Evolutionary conservation across 2,113 vertebrate species (phyloP), one percentile per base, ranked within the genome.

Genomic region (Origma solitaria): DNA sequence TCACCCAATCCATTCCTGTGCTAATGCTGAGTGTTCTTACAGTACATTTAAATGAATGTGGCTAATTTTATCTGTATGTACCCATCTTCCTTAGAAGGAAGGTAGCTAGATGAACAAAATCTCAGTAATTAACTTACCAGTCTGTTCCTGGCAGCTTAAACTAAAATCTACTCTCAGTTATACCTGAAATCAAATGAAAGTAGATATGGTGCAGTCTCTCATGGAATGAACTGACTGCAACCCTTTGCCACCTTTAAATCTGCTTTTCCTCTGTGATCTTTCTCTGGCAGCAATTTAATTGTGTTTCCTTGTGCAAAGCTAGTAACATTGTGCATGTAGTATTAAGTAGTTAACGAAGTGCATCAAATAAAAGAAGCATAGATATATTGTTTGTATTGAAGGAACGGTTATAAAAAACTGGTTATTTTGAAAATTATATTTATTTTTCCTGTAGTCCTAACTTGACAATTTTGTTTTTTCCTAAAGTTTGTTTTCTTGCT

Each of bases 121-220:
- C 35, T 69, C 49, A 50, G 16, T 69, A 21, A 56, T 75, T 54
- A 81, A 42, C 15, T 84, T 44, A 61, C 60, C 45, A 79, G 10
- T 61, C 49, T 72, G 25, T 28, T 57, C 14, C 23, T 90, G 61
- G 53, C 44, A 91, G 28, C 31, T 94, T 68, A 62, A 82, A 72
- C 23, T 37, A 83, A 76, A 94, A 51, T 90, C 28, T 56, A 6
- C 33, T 83, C 38, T 92, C 49, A 30, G 11, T 85, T 71, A 68
- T 42, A 84, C 22, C n/a, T 89, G 76, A 94, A 90, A 77, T 45
- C 40, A 56, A 75, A 30, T 83, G 13, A 56, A 77, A 86, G 20
- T 76, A 81, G 45, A 30, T 77, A 19, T 2, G 1, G 9, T 81
- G 35, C 65, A 68, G 12, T 80, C 45, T 54, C 13, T 72, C 56